phyloP scores from a whole-genome alignment of 2,797 vertebrate genomes.

The Catharus ustulatus region DNA sequence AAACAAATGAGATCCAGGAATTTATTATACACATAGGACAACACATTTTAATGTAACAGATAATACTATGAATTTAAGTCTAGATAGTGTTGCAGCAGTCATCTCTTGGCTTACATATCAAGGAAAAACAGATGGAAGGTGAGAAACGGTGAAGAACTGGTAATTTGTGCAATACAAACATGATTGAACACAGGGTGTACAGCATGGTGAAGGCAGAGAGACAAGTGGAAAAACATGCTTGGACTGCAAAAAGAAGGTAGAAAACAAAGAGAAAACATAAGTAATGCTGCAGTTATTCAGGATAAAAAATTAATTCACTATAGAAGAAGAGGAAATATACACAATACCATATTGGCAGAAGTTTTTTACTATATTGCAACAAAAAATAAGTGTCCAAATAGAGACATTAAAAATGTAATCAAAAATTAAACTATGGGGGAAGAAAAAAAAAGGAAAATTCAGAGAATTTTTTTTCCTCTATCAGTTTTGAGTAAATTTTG shows the following conservation, averaged over 20 bases:
- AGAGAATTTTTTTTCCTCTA: background rate
- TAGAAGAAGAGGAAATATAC: background rate
- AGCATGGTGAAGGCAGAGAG: background rate
- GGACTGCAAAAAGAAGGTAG: background rate
- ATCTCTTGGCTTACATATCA: background rate
- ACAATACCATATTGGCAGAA: background rate
- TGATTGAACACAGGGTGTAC: background rate
- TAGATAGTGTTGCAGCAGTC: background rate
- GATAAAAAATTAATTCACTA: background rate
- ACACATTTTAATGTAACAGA: background rate
- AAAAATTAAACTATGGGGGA: background rate
- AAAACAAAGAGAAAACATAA: background rate
- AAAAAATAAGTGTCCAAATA: background rate
- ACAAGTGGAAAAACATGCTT: background rate
- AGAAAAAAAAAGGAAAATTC: background rate
- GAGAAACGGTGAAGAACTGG: background rate
- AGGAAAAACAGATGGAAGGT: background rate
- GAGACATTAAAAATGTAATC: background rate
- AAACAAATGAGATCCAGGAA: background rate
- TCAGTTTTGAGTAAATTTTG: background rate
- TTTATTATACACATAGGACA: background rate
- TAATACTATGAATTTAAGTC: background rate
- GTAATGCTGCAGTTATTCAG: no score
- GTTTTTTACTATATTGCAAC: background rate
- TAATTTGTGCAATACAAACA: background rate